Evolutionary conservation across 2,888 invertebrate species (phyloP).

Genomic region (Volucella zonaria): DNA sequence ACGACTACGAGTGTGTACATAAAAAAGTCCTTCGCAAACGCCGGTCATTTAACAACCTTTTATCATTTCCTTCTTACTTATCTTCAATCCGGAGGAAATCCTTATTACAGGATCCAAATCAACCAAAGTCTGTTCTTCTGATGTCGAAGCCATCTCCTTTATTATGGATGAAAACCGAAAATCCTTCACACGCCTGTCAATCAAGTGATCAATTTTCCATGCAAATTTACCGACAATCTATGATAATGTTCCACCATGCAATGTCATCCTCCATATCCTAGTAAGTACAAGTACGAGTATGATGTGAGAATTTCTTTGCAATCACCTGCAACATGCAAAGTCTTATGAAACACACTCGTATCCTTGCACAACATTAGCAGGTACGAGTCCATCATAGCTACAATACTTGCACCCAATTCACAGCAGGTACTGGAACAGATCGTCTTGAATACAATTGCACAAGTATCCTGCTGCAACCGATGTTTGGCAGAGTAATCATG

Average conservation of each 20-base stretch:
- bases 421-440: slow-evolving; percentile 59
- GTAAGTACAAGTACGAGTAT: slow-evolving; percentile 3
- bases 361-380: slow-evolving; percentile 53
- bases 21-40: background rate
- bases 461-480: slow-evolving; percentile 23
- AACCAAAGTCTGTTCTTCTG: background rate
- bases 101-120: slow-evolving; percentile 13
- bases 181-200: slow-evolving; percentile 69
- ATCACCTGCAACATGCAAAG: slow-evolving; percentile 71
- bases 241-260: slow-evolving; percentile 40
- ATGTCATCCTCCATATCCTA: slow-evolving; percentile 29
- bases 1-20: background rate
- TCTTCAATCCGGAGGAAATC: background rate
- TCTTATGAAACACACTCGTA: slow-evolving; percentile 37
- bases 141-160: background rate
- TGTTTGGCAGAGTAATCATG: slow-evolving; percentile 72
- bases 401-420: slow-evolving; percentile 48
- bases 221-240: slow-evolving; percentile 64
- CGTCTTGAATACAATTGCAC: slow-evolving; percentile 50
- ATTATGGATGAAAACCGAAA: slow-evolving; percentile 29
- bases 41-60: too few species aligned
- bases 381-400: slow-evolving; percentile 5
- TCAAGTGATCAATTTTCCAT: slow-evolving; percentile 73
- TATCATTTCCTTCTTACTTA: background rate
- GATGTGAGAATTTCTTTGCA: slow-evolving; percentile 67